Percentiles rank a stretch among this genome's conserved stretches.
Conservation (phyloP, 1,140 invertebrate species). For the Camponotus pennsylvanicus region DNA sequence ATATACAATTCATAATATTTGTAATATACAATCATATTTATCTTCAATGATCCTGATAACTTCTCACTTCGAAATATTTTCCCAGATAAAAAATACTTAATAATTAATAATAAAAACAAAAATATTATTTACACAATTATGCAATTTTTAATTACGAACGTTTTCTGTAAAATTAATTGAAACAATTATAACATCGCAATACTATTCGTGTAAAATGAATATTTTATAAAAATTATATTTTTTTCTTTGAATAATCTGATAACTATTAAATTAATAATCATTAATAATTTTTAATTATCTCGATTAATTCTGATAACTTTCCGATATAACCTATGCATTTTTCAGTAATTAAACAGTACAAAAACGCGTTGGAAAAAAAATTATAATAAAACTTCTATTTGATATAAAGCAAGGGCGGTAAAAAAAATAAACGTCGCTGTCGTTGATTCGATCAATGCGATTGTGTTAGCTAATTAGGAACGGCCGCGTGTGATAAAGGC, state of each 20-base stretch:
- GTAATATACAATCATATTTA: background rate
- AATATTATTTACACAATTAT: background rate
- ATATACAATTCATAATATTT: background rate
- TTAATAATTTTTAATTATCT: background rate
- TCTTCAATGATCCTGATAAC: background rate
- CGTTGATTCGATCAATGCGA: slow-evolving; percentile 34
- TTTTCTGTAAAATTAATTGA: background rate
- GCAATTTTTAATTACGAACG: background rate
- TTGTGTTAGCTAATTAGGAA: slow-evolving; percentile 53
- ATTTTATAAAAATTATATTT: background rate
- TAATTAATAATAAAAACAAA: background rate
- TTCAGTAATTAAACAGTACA: slow-evolving; percentile 9
- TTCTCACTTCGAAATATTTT: background rate
- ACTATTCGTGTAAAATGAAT: background rate
- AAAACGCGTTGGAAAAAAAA: background rate
- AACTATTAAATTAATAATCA: slow-evolving; percentile 9
- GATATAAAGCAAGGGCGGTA: slow-evolving; percentile 10
- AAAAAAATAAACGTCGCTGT: slow-evolving; percentile 44
- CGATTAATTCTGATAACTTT: background rate
- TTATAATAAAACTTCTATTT: slow-evolving; percentile 22
- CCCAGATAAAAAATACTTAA: background rate
- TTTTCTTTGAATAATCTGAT: background rate
- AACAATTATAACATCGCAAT: background rate
- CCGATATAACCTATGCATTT: background rate
- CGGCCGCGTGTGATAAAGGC: slow-evolving; percentile 12